Base-by-base conservation (phyloP, 1,140 invertebrate genomes). In the Sycophaga agraensis region DNA sequence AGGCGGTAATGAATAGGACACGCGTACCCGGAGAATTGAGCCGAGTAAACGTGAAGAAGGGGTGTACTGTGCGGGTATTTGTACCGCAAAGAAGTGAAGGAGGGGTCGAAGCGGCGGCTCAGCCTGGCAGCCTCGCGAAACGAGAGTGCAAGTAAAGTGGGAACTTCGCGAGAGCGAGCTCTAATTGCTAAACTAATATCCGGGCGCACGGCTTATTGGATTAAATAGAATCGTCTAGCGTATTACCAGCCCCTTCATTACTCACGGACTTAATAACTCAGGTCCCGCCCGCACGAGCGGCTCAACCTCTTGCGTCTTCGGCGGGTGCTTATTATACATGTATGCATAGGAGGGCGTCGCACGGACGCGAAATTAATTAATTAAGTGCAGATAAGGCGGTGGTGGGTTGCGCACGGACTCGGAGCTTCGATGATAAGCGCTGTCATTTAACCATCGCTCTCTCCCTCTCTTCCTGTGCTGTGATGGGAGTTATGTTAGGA, bases 161-260 rank as follows among this genome's bases (percentile, higher is more conserved):
- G 53, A 55, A 55, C 53, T 43, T 55, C 3, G 53, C 26, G 34
- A 55, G 53, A 55, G 21, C 53, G n/a, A n/a, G 48, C 62, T 68
- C 45, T 65, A 68, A 68, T 71, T 71, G 63, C 63, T 59, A 70
- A 70, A 68, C 65, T 69, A 68, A 70, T 70, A 70, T 68, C 58
- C 58, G 61, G 62, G 62, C 43, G 42, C 39, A 50, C 63, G 55
- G 64, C 64, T 68, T 70, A 70, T 70, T 67, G 65, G 66, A 71
- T 71, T 68, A 68, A 68, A 68, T 67, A 63, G 64, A 65, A 68
- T 66, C 66, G 65, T 69, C 65, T 64, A 35, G 53, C 51, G 53
- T 66, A 66, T 61, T 66, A 66, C 31, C 57, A 60, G 46, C 59
- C 34, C 65, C 60, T 68, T 68, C 68, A 65, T 68, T 66, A 66